These are phyloP conservation scores for Drosophila formosana DNA, from an alignment of 2,888 invertebrate species.

Conservation along the genomic window DNA sequence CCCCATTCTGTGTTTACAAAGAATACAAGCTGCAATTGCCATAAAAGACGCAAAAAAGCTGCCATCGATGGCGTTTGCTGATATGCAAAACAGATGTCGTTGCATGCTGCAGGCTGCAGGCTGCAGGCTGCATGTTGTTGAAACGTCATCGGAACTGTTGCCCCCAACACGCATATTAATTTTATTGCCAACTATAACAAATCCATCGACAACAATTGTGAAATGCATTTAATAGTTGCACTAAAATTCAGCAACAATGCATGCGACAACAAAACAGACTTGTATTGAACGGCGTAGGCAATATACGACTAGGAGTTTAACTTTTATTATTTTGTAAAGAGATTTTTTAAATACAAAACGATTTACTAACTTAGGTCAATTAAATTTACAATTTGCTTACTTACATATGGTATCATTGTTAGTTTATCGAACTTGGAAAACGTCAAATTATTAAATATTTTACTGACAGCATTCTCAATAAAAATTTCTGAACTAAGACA, in stretches of 20 bases:
- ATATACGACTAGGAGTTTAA: constrained; percentile 12
- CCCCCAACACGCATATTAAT: constrained; percentile 75
- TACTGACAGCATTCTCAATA: too few species aligned
- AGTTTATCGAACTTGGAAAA: too few species aligned
- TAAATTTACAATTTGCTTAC: too few species aligned
- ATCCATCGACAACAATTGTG: constrained; percentile 76
- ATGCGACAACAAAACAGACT: constrained; percentile 31
- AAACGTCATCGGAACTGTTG: constrained; percentile 68
- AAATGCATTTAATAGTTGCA: constrained; percentile 70
- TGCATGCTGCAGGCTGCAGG: constrained; percentile 22
- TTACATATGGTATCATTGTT: too few species aligned
- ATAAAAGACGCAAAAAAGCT: constrained; percentile 54
- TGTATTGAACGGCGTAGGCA: background rate
- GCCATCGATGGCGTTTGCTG: constrained; percentile 50
- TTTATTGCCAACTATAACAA: constrained; percentile 78
- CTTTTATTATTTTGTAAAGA: background rate
- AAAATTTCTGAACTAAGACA: too few species aligned
- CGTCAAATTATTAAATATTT: too few species aligned
- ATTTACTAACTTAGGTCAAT: too few species aligned
- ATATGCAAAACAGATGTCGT: constrained; percentile 73
- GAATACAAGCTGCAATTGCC: constrained; percentile 34
- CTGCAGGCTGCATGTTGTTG: constrained; percentile 31
- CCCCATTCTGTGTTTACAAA: constrained; percentile 39
- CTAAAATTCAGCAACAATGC: constrained; percentile 59
- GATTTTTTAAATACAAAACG: background rate